Percentiles rank a stretch among this genome's conserved stretches.
Conservation (phyloP, 2,888 invertebrate species). For the Coenonympha glycerion region DNA sequence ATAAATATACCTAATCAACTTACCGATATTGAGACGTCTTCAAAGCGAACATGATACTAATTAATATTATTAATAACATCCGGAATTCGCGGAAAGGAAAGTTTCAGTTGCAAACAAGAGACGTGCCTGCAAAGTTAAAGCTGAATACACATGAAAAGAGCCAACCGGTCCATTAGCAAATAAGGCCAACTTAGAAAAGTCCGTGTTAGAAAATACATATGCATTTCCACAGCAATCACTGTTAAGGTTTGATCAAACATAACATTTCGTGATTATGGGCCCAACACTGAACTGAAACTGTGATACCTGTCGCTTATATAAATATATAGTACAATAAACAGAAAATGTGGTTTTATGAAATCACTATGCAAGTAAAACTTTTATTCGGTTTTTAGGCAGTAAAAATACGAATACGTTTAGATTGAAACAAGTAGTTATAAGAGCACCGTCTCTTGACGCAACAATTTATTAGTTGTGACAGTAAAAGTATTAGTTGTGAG, state of each 20-base stretch:
- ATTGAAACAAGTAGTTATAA: too few relatives aligned
- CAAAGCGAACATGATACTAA: conserved; percentile 17
- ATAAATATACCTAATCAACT: neutral
- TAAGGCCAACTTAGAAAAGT: conserved; percentile 2
- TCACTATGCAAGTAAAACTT: too few relatives aligned
- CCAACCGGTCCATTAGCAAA: conserved; percentile 17
- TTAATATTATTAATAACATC: conserved; percentile 23
- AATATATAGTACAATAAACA: too few relatives aligned
- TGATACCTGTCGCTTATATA: too few relatives aligned
- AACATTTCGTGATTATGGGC: too few relatives aligned
- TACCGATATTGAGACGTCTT: conserved; percentile 8
- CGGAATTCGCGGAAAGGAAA: conserved; percentile 6
- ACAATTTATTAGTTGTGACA: too few relatives aligned
- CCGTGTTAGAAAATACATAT: neutral
- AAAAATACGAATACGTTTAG: too few relatives aligned
- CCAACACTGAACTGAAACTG: too few relatives aligned
- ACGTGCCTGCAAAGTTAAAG: conserved; percentile 6
- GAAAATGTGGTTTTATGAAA: too few relatives aligned
- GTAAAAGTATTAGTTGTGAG: too few relatives aligned
- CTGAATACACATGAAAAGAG: conserved; percentile 6
- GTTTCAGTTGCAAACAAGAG: conserved; percentile 4
- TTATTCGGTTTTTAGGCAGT: too few relatives aligned
- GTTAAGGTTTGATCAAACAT: neutral
- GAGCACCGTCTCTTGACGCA: too few relatives aligned
- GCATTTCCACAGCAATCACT: neutral